Evolutionary conservation across 2,888 invertebrate species (phyloP).

Genomic region (Deilephila elpenor): DNA sequence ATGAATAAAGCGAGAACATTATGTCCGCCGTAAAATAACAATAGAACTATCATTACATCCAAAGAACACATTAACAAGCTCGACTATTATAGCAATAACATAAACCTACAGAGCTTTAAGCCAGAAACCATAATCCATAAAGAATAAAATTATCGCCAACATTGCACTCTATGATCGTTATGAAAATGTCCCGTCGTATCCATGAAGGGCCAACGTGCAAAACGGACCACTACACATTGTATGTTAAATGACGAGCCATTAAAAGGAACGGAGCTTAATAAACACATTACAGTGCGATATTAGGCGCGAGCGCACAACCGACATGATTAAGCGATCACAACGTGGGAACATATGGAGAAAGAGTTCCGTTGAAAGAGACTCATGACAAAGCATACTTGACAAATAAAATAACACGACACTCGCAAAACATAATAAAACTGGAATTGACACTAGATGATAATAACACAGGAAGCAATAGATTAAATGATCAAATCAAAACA

Average conservation of each 20-base stretch:
- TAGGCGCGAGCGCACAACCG: slow-evolving; percentile 75
- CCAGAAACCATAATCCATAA: slow-evolving; percentile 36
- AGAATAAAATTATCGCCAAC: slow-evolving; percentile 43
- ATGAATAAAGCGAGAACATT: not conserved
- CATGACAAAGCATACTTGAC: slow-evolving; percentile 38
- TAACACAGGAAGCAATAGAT: slow-evolving; percentile 49
- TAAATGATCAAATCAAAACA: slow-evolving; percentile 60
- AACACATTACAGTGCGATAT: slow-evolving; percentile 81
- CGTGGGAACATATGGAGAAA: slow-evolving; percentile 76
- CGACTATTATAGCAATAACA: slow-evolving; percentile 27
- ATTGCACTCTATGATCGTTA: slow-evolving; percentile 54
- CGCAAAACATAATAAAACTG: not conserved
- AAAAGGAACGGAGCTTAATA: slow-evolving; percentile 80
- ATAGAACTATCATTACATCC: slow-evolving; percentile 15
- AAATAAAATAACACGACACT: not conserved
- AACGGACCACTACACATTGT: slow-evolving; percentile 75
- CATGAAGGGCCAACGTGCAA: slow-evolving; percentile 67
- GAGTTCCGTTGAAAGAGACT: slow-evolving; percentile 60
- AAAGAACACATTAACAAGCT: slow-evolving; percentile 17
- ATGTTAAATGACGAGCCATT: slow-evolving; percentile 78
- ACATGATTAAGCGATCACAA: slow-evolving; percentile 75
- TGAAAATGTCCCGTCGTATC: slow-evolving; percentile 60
- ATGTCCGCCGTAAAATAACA: slow-evolving; percentile 10
- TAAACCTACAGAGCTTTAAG: slow-evolving; percentile 32
- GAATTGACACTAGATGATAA: slow-evolving; percentile 15